Percentiles rank a stretch among this genome's conserved stretches.
Evolutionary conservation across 2,888 invertebrate genomes (phyloP).

Genomic region (Cephus rjabovi): DNA sequence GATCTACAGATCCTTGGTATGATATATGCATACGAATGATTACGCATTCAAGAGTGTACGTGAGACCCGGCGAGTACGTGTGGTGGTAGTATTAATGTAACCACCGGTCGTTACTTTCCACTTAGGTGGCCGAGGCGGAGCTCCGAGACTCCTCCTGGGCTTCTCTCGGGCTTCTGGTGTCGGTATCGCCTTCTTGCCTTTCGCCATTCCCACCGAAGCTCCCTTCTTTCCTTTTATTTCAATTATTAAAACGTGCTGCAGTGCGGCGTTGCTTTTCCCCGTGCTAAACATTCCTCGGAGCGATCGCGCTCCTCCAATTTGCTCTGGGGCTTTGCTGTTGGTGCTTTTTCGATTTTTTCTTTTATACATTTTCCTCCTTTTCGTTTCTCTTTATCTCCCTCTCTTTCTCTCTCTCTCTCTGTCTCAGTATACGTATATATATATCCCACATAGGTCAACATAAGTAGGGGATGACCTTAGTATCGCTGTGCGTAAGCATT

Average conservation of each 20-base stretch:
- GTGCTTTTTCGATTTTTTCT: not conserved
- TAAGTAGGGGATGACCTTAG: not conserved
- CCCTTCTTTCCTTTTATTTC: slow-evolving; percentile 26
- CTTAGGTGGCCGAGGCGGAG: slow-evolving; percentile 10
- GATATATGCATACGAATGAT: slow-evolving; percentile 4
- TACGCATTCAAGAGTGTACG: not conserved
- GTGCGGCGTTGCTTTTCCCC: slow-evolving; percentile 12
- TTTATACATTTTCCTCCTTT: not conserved
- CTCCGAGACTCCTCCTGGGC: not conserved
- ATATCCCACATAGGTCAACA: not conserved
- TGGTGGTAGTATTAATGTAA: slow-evolving; percentile 8
- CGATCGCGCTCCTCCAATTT: slow-evolving; percentile 17
- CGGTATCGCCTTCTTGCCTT: slow-evolving; percentile 5
- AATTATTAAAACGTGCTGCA: slow-evolving; percentile 33
- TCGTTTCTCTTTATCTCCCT: no score
- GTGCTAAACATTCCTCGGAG: slow-evolving; percentile 5
- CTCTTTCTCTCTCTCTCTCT: no score
- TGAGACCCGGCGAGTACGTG: not conserved
- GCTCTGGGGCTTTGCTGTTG: not conserved
- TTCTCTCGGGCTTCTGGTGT: not conserved
- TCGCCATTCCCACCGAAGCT: slow-evolving; percentile 3
- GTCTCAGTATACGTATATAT: not conserved
- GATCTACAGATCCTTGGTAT: not conserved
- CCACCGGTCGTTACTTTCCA: slow-evolving; percentile 14
- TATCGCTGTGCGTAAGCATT: not conserved